Percentiles rank a stretch among this genome's conserved stretches.
phyloP scores from a whole-genome alignment of 2,113 vertebrate species.

The Todiramphus saurophagus region DNA sequence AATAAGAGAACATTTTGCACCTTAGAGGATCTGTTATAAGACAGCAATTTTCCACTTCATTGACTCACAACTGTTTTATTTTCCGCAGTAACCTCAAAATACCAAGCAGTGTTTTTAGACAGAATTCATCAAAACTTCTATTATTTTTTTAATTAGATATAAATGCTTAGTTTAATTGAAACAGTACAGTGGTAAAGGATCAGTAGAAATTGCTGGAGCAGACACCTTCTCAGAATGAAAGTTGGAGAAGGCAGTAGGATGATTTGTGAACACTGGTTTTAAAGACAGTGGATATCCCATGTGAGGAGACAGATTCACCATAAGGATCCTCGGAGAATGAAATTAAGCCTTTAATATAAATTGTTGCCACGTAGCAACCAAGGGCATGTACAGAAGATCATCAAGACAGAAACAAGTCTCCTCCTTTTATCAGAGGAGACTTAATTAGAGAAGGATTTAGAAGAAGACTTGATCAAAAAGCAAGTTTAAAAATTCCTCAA shows the following conservation, averaged over 20 bases:
- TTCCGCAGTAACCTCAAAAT: slow-evolving; percentile 40
- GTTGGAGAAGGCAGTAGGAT: neutral
- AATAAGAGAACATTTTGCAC: slow-evolving; percentile 48
- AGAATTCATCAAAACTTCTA: neutral
- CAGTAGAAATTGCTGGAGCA: neutral
- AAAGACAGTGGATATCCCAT: neutral
- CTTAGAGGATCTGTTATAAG: slow-evolving; percentile 39
- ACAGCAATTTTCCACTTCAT: slow-evolving; percentile 63
- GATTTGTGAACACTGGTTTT: neutral
- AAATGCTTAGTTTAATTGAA: slow-evolving; percentile 36
- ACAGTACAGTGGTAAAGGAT: neutral
- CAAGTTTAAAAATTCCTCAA: neutral
- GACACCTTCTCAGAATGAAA: neutral
- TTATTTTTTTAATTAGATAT: slow-evolving; percentile 34
- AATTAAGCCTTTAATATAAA: neutral
- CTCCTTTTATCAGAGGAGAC: neutral
- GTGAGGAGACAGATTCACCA: neutral
- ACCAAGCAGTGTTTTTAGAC: neutral
- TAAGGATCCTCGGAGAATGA: neutral
- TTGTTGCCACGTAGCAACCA: neutral
- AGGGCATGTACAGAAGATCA: neutral
- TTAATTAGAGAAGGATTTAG: neutral
- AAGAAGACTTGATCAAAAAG: neutral
- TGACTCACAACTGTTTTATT: slow-evolving; percentile 55
- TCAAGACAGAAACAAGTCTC: neutral